Evolutionary conservation across 2,888 invertebrate species (phyloP), one percentile per base, ranked within the genome.

Genomic region (Catonia carolina): DNA sequence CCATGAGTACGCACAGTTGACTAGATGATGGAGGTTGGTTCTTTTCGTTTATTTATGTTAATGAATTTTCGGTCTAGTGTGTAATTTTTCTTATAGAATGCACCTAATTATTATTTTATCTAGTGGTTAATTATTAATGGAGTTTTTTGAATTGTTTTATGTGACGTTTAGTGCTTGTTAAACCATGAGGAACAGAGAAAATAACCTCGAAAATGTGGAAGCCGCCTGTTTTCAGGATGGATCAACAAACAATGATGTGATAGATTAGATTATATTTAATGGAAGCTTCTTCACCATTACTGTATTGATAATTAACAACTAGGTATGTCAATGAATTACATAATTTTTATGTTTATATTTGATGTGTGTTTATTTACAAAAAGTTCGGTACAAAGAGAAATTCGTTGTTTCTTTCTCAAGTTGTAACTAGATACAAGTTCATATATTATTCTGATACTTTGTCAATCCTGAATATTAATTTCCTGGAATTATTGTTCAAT

Each of bases 221-320:
- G 57, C 57, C 57, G 57, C 52, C 36, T 53, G 57, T 36, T 47
- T 51, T 53, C 37, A 37, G 27, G n/a, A 57, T 51, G 57, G 53
- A 56, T 47, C 57, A 57, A 57, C 57, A 57, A 57, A 57, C 57
- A 57, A 57, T 51, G 53, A 57, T 57, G 42, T 47, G 51, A 48
- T 23, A 39, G 33, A 39, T 18, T 31, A 52, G 47, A 48, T 53
- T 27, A 8, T 27, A 27, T 27, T 27, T 27, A 27, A 27, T 27
- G 27, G 27, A 27, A 6, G 27, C 27, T 6, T 8, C 5, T 27
- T 27, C 27, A 4, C 27, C 27, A 27, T 27, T 27, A 27, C 8
- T 27, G 8, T 17, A 51, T n/a, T 51, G 14, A 22, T 20, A 20
- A 35, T 54, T 49, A 48, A 22, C 48, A 39, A 17, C 18, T 48